Percentiles rank a stretch among this genome's conserved stretches.
Conservation (phyloP, 2,797 vertebrate species). For the Characodon lateralis region DNA sequence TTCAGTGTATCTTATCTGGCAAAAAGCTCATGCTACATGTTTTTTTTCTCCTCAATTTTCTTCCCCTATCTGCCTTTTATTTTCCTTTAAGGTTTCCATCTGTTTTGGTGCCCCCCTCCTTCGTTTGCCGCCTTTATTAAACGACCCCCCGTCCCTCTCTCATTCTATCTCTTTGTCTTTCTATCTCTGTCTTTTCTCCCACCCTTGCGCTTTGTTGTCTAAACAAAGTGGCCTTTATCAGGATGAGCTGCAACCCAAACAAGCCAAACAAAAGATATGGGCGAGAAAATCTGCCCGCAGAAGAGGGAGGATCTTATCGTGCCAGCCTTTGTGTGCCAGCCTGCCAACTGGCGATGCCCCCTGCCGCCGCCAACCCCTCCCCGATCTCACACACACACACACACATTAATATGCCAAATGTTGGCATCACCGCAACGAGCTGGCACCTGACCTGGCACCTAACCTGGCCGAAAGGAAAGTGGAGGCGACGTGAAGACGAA, state of each 20-base stretch:
- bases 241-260: conserved; percentile 80
- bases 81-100: conserved; percentile 53
- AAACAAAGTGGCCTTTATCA: conserved; percentile 83
- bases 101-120: conserved; percentile 37
- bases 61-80: conserved; percentile 15
- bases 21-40: conserved; percentile 23
- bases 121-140: conserved; percentile 46
- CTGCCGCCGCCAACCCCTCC: conserved; percentile 37
- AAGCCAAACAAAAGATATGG: conserved; percentile 79
- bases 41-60: conserved; percentile 20
- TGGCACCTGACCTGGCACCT: conserved; percentile 70
- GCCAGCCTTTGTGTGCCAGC: conserved; percentile 78
- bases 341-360: conserved; percentile 70
- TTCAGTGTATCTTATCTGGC: conserved; percentile 53
- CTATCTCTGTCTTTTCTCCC: conserved; percentile 61
- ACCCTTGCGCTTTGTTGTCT: conserved; percentile 79
- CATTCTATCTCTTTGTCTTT: conserved; percentile 62
- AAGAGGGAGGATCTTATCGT: conserved; percentile 73
- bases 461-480: conserved; percentile 52
- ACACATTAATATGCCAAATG: conserved; percentile 37
- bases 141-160: conserved; percentile 41
- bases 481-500: conserved; percentile 29
- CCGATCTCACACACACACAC: conserved; percentile 29
- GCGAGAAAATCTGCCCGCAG: conserved; percentile 73
- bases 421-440: conserved; percentile 54